A percentile compares a stretch with the other conserved stretches of the same genome.
phyloP scores from a whole-genome alignment of 2,888 invertebrate genomes.

The Eledone cirrhosa region DNA sequence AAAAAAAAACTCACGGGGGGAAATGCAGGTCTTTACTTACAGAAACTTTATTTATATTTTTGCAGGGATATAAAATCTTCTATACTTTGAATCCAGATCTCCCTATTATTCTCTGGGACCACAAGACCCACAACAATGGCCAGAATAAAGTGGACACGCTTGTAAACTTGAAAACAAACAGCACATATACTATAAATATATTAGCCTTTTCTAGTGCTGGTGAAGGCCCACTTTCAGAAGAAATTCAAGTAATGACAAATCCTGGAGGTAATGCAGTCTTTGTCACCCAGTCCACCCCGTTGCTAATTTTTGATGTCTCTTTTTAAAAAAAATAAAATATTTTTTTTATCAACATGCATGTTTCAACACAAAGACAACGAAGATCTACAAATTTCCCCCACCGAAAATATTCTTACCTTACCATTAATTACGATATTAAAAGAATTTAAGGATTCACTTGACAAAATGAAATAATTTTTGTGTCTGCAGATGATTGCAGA shows the following conservation, averaged over 20 bases:
- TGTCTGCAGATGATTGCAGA: no score
- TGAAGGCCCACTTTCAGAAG: conserved; percentile 91
- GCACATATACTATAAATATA: conserved; percentile 90
- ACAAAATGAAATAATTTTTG: no score
- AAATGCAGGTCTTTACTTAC: no score
- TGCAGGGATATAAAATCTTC: conserved; percentile 94
- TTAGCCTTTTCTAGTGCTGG: conserved; percentile 85
- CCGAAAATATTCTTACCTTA: no score
- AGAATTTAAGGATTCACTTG: no score
- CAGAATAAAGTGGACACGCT: conserved; percentile 81
- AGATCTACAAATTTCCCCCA: no score
- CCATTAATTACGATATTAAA: no score
- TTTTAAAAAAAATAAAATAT: no score
- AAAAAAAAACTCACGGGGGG: no score
- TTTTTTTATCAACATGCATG: no score
- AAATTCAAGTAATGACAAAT: conserved; percentile 98
- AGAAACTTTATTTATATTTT: conserved; percentile 28
- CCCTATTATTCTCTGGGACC: conserved; percentile 88
- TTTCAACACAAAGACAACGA: no score
- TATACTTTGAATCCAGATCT: conserved; percentile 90
- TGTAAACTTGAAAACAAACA: conserved; percentile 88
- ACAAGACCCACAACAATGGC: conserved; percentile 92
- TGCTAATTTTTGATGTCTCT: no score
- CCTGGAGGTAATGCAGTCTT: conserved; percentile 74
- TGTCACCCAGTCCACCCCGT: conserved; percentile 14